These are phyloP conservation scores for Pristionchus mayeri DNA, from an alignment of 2,888 invertebrate species.

Conservation along the genomic window DNA sequence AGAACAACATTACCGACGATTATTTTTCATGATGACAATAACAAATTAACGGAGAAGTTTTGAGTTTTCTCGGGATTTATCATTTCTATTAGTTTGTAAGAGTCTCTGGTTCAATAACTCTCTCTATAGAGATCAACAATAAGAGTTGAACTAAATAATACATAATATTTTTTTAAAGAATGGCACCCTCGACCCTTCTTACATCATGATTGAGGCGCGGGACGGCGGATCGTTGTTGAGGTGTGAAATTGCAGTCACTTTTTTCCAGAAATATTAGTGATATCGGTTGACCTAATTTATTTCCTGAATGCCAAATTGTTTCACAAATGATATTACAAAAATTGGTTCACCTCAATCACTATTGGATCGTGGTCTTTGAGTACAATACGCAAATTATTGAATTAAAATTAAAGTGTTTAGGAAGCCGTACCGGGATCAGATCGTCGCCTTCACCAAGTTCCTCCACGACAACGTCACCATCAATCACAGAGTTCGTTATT, in stretches of 20 bases:
- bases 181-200: conserved; percentile 72
- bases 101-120: too few species aligned
- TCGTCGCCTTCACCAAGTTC: conserved; percentile 65
- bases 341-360: not conserved
- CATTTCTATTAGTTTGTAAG: too few species aligned
- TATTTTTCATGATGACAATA: too few species aligned
- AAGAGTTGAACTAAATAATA: too few species aligned
- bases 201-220: conserved; percentile 69
- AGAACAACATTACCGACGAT: too few species aligned
- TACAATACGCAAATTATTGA: not conserved
- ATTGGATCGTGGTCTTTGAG: not conserved
- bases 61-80: too few species aligned
- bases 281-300: not conserved
- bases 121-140: too few species aligned
- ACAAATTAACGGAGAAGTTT: too few species aligned
- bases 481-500: conserved; percentile 42
- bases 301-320: not conserved
- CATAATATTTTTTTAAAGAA: conserved; percentile 58
- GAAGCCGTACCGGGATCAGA: conserved; percentile 59
- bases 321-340: not conserved
- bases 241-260: not conserved
- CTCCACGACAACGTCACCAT: conserved; percentile 69
- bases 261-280: too few species aligned
- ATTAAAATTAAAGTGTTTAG: not conserved
- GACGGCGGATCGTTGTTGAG: conserved; percentile 69